Conservation (phyloP, 2,113 vertebrate genomes). For the Eulemur rufifrons region DNA sequence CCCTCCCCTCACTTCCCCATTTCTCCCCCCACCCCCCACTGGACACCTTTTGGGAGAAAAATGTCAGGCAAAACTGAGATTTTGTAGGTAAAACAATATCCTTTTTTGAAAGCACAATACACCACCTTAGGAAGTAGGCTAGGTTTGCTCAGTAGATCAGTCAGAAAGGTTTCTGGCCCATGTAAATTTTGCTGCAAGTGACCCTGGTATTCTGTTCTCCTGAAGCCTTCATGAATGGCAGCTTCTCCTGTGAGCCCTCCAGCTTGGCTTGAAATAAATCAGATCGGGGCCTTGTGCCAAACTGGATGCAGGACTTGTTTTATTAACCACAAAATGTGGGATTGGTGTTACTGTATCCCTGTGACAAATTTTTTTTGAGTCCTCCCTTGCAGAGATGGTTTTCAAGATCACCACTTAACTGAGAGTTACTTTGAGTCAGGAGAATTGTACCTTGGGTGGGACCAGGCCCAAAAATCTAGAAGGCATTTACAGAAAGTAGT, state of each 20-base stretch:
- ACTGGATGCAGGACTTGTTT: slow-evolving; percentile 58
- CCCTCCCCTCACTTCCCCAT: background rate
- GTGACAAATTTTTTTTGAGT: slow-evolving; percentile 57
- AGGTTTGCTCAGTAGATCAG: background rate
- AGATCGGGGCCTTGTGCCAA: slow-evolving; percentile 60
- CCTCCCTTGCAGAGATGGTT: slow-evolving; percentile 65
- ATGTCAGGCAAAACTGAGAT: slow-evolving; percentile 31
- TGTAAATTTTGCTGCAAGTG: background rate
- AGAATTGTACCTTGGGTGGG: slow-evolving; percentile 63
- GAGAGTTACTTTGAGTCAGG: slow-evolving; percentile 72
- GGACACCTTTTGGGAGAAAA: slow-evolving; percentile 30
- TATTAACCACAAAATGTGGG: slow-evolving; percentile 60
- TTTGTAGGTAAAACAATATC: slow-evolving; percentile 31
- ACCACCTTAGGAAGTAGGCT: background rate
- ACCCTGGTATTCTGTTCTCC: background rate
- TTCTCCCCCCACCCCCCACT: background rate
- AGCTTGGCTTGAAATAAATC: slow-evolving; percentile 61
- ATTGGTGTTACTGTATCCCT: slow-evolving; percentile 64
- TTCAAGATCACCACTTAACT: background rate
- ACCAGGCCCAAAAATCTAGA: slow-evolving; percentile 58
- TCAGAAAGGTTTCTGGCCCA: background rate
- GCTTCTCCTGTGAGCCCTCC: slow-evolving; percentile 53
- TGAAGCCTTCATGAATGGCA: slow-evolving; percentile 57
- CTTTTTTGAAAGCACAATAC: background rate
- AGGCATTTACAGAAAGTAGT: slow-evolving; percentile 60